Percentiles rank a stretch among this genome's conserved stretches.
Evolutionary conservation across 1,140 invertebrate genomes (phyloP).

Genomic region (Drosophila sulfurigaster): DNA sequence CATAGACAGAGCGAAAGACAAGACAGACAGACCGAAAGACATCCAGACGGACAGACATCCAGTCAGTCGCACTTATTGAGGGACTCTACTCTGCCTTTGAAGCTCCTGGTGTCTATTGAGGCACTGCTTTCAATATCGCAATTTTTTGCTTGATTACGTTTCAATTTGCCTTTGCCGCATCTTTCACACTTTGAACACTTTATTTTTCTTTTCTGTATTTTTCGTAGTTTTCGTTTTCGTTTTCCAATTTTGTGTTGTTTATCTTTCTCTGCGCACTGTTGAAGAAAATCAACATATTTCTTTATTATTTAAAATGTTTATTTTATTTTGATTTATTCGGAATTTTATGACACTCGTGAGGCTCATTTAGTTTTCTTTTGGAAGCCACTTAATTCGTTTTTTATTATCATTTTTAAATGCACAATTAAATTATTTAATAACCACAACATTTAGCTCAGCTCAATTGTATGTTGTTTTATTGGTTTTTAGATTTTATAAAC

Average conservation of each 20-base stretch:
- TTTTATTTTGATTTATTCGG: conserved; percentile 39
- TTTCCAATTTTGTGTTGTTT: conserved; percentile 22
- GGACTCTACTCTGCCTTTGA: conserved; percentile 50
- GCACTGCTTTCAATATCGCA: conserved; percentile 42
- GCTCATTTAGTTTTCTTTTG: conserved; percentile 23
- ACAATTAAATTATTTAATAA: conserved; percentile 39
- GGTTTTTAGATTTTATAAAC: conserved; percentile 4
- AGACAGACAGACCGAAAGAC: background rate
- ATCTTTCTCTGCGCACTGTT: conserved; percentile 56
- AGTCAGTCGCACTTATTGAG: conserved; percentile 23
- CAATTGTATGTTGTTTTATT: conserved; percentile 25
- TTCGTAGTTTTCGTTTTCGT: conserved; percentile 5
- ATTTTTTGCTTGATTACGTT: conserved; percentile 78
- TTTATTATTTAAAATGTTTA: conserved; percentile 38
- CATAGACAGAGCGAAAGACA: conserved; percentile 34
- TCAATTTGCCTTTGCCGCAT: conserved; percentile 64
- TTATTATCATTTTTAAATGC: conserved; percentile 32
- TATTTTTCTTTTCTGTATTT: conserved; percentile 28
- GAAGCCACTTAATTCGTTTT: conserved; percentile 29
- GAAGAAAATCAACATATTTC: conserved; percentile 38
- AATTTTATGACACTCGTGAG: conserved; percentile 33
- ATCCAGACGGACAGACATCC: no score
- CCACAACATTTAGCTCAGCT: conserved; percentile 9
- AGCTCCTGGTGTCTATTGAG: conserved; percentile 44
- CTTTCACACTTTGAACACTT: conserved; percentile 63